Percentiles rank a stretch among this genome's conserved stretches.
Evolutionary conservation across 2,888 invertebrate species (phyloP).

Genomic region (Ophonus ardosiacus): DNA sequence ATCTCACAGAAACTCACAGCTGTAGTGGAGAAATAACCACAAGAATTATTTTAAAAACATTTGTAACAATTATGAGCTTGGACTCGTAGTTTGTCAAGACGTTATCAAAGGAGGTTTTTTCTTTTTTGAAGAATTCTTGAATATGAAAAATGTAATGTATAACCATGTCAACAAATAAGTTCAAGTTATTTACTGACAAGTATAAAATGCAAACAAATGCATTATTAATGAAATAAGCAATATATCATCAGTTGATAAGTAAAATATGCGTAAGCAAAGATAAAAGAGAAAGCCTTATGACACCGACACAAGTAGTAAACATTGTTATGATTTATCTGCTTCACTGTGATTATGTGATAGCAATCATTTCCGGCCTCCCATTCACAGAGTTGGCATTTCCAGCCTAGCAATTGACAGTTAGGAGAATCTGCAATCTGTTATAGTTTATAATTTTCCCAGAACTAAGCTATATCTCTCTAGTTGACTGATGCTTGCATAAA

Average conservation of each 20-base stretch:
- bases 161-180: background rate
- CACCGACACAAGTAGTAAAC: slow-evolving; percentile 11
- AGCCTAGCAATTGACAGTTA: slow-evolving; percentile 30
- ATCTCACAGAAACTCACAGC: too few relatives aligned
- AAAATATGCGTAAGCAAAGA: background rate
- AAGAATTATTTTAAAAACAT: too few relatives aligned
- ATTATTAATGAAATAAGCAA: background rate
- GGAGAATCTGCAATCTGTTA: background rate
- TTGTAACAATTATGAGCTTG: too few relatives aligned
- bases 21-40: too few relatives aligned
- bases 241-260: background rate
- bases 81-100: too few relatives aligned
- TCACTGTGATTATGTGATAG: slow-evolving; percentile 18
- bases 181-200: background rate
- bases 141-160: background rate
- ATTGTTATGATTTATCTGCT: slow-evolving; percentile 22
- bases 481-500: slow-evolving; percentile 22
- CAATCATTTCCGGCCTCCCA: slow-evolving; percentile 37
- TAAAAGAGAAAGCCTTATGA: slow-evolving; percentile 1
- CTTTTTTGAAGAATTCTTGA: background rate
- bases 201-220: background rate
- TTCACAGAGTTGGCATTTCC: slow-evolving; percentile 20
- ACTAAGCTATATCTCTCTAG: background rate
- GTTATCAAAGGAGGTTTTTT: too few relatives aligned
- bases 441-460: slow-evolving; percentile 39